Evolutionary conservation across 2,888 invertebrate species (phyloP), one percentile per base, ranked within the genome.

Genomic region (Endotricha flammealis): DNA sequence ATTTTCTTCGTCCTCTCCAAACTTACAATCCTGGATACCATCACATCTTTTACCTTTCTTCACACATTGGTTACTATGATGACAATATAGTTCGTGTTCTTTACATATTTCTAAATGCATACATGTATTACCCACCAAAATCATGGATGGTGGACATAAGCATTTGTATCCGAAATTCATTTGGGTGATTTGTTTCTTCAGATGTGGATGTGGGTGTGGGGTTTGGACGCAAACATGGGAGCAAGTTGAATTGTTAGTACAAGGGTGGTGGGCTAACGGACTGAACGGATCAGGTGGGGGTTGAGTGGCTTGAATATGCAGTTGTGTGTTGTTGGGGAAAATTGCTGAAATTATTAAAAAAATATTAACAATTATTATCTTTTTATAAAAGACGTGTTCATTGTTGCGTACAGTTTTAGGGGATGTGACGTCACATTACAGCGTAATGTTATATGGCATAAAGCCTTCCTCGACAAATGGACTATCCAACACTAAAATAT

Each of bases 201-300:
- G 39, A 12, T 52, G 46, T 4, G 49, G 48, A 8, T 36, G 41
- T 3, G 29, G 30, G 25, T 63, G 64, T 24, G 67, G 35, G 2
- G 46, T 62, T 38, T 90, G 87, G 1, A 93, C 88, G 57, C 95
- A 95, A 6, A 95, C 71, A 62, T 94, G 92, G 2, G 92, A 91
- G 56, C 95, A 95, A 1, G 90, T 89, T n/a, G n/a, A 23, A 90
- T 91, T 42, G 90, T 90, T 16, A 77, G 75, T 14, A 82, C 95
- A 95, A 0, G 87, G 85, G 67, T 92, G 92, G 27, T 46, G 58
- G 3, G 52, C 34, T 1, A 71, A 42, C 0, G 67, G 58, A 33
- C 61, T 52, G 30, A 45, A 49, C 0, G 46, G 22, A 4, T 57
- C 56, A 0, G 59, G 63, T 1, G 44, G 45, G 1, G 53, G 40